These are phyloP conservation scores for Sakesphorus luctuosus DNA, from an alignment of 2,113 vertebrate genomes.

Conservation along the genomic window DNA sequence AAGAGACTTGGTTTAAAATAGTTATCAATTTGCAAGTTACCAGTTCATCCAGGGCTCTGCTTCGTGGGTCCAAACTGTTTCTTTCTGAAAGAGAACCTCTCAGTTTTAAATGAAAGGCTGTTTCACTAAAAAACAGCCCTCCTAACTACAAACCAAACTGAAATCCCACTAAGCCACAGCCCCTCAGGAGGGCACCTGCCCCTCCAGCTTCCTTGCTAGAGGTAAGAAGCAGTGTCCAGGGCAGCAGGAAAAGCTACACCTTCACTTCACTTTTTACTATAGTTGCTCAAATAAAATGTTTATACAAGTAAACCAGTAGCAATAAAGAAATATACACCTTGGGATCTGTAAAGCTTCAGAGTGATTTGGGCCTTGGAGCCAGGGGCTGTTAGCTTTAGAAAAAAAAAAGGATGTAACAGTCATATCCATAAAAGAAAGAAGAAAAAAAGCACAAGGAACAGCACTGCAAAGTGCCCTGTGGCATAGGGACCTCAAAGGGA, in stretches of 20 bases:
- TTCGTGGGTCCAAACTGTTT: neutral
- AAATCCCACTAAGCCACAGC: neutral
- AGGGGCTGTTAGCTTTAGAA: neutral
- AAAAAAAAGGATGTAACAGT: conserved; percentile 21
- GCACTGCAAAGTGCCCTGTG: neutral
- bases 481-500: neutral
- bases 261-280: neutral
- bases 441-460: neutral
- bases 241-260: neutral
- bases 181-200: neutral
- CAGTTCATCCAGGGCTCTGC: neutral
- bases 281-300: conserved; percentile 35
- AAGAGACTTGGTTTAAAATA: neutral
- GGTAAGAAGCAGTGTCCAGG: neutral
- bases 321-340: conserved; percentile 60
- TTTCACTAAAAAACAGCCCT: neutral
- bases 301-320: conserved; percentile 53
- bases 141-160: neutral
- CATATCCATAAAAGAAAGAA: neutral
- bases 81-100: neutral
- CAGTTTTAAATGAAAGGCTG: conserved; percentile 7
- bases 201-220: neutral
- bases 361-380: conserved; percentile 16
- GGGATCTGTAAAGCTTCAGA: conserved; percentile 53
- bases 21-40: neutral